These are phyloP conservation scores for Drosophila setosimentum DNA, from an alignment of 2,888 invertebrate species.

Conservation along the genomic window DNA sequence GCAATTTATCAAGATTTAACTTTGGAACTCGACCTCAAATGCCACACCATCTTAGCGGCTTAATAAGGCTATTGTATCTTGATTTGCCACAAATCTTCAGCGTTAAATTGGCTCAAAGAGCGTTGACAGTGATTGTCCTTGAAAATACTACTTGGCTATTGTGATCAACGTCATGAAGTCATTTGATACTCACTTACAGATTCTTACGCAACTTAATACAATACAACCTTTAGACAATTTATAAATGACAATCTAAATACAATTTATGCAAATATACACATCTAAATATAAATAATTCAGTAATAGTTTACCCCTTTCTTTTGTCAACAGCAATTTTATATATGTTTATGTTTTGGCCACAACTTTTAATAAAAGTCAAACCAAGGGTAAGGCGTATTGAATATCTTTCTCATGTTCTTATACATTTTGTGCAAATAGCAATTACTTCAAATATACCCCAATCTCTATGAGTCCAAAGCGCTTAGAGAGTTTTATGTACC, in stretches of 20 bases:
- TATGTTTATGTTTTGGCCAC: conserved; percentile 1
- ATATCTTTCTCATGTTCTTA: conserved; percentile 1
- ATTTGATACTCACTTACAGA: background rate
- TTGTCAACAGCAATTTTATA: background rate
- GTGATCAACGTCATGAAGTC: background rate
- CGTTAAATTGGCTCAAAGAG: conserved; percentile 1
- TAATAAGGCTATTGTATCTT: conserved; percentile 46
- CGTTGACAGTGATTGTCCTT: conserved; percentile 20
- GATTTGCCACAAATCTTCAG: conserved; percentile 29
- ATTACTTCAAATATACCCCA: background rate
- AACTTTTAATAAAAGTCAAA: conserved; percentile 45
- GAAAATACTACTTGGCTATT: conserved; percentile 5
- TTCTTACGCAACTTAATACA: background rate
- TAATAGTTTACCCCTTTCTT: background rate
- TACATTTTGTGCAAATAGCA: conserved; percentile 11
- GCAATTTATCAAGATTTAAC: conserved; percentile 80
- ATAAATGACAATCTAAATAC: background rate
- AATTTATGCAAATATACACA: background rate
- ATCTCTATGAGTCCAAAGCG: background rate
- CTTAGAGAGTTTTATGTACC: conserved; percentile 16
- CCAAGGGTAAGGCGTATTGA: conserved; percentile 40
- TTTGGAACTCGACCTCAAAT: conserved; percentile 61
- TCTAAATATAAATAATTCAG: conserved; percentile 1
- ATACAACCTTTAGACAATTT: no score
- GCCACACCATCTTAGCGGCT: conserved; percentile 24